A percentile compares a stretch with the other conserved stretches of the same genome.
phyloP scores from a whole-genome alignment of 2,888 invertebrate species.

The Melieria crassipennis region DNA sequence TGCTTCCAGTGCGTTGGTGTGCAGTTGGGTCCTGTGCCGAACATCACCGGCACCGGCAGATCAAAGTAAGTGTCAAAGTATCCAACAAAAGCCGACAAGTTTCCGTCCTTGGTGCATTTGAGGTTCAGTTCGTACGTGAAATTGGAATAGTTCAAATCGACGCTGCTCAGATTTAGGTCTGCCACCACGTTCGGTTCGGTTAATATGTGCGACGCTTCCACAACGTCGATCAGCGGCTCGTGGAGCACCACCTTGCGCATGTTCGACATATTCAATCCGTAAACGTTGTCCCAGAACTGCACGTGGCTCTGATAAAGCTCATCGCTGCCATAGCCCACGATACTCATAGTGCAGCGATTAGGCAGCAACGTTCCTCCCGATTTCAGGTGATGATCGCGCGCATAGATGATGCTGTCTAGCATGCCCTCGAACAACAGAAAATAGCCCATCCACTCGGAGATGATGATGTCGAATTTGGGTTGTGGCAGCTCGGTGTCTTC shows the following conservation, averaged over 20 bases:
- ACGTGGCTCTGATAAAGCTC: conserved; percentile 78
- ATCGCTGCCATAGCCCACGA: conserved; percentile 82
- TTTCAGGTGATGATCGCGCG: conserved; percentile 82
- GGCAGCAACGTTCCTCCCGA: conserved; percentile 83
- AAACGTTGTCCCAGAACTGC: conserved; percentile 92
- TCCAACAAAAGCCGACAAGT: conserved; percentile 83
- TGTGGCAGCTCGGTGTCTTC: conserved; percentile 82
- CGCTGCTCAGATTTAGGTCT: conserved; percentile 80
- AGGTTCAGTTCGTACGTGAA: conserved; percentile 78
- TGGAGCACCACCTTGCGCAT: conserved; percentile 85
- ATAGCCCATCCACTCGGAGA: conserved; percentile 99
- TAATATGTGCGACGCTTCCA: conserved; percentile 71
- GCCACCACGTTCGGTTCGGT: conserved; percentile 74
- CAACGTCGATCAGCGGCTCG: conserved; percentile 78
- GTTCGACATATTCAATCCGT: conserved; percentile 92
- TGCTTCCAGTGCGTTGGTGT: conserved; percentile 86
- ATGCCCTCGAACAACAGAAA: conserved; percentile 96
- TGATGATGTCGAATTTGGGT: conserved; percentile 87
- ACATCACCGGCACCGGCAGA: conserved; percentile 70
- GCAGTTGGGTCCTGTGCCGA: conserved; percentile 76
- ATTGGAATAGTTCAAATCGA: conserved; percentile 76
- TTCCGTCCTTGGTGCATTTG: conserved; percentile 72
- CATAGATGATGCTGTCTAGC: conserved; percentile 92
- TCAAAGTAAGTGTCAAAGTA: conserved; percentile 93
- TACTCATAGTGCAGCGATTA: conserved; percentile 82